These are phyloP conservation scores for Epinephelus cyanopodus DNA, from an alignment of 2,113 vertebrate species.

Conservation along the genomic window DNA sequence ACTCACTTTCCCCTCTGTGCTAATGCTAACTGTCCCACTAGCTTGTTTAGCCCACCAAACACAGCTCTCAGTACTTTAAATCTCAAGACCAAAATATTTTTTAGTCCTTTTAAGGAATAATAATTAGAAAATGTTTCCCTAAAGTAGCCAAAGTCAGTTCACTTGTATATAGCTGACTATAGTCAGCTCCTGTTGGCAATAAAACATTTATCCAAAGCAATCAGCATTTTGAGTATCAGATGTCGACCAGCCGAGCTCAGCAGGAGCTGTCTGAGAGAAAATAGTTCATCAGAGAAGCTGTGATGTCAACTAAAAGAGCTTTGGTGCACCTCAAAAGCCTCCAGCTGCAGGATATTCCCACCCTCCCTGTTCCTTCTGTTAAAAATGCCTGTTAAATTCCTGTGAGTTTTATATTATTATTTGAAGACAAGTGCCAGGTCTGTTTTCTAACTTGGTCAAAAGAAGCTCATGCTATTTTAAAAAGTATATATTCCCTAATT, in stretches of 20 bases:
- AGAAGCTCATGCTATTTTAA: slow-evolving; percentile 86
- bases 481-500: slow-evolving; percentile 88
- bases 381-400: slow-evolving; percentile 17
- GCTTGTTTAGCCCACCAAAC: slow-evolving; percentile 89
- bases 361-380: background rate
- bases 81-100: slow-evolving; percentile 33
- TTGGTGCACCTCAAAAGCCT: slow-evolving; percentile 19
- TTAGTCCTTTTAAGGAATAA: background rate
- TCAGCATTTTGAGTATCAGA: slow-evolving; percentile 2
- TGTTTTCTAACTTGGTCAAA: slow-evolving; percentile 80
- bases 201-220: slow-evolving; percentile 49
- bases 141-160: slow-evolving; percentile 47
- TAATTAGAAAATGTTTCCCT: background rate
- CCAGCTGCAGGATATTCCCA: slow-evolving; percentile 16
- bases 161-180: too few relatives aligned
- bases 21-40: slow-evolving; percentile 71
- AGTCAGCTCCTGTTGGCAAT: slow-evolving; percentile 15
- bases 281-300: background rate
- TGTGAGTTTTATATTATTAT: slow-evolving; percentile 78
- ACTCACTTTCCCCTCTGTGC: slow-evolving; percentile 13
- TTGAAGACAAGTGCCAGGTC: slow-evolving; percentile 90
- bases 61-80: slow-evolving; percentile 81
- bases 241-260: slow-evolving; percentile 4
- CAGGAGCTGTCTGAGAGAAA: background rate
- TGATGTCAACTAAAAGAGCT: slow-evolving; percentile 1